phyloP scores from a whole-genome alignment of 1,140 invertebrate genomes.

The Drosophila ironensis region DNA sequence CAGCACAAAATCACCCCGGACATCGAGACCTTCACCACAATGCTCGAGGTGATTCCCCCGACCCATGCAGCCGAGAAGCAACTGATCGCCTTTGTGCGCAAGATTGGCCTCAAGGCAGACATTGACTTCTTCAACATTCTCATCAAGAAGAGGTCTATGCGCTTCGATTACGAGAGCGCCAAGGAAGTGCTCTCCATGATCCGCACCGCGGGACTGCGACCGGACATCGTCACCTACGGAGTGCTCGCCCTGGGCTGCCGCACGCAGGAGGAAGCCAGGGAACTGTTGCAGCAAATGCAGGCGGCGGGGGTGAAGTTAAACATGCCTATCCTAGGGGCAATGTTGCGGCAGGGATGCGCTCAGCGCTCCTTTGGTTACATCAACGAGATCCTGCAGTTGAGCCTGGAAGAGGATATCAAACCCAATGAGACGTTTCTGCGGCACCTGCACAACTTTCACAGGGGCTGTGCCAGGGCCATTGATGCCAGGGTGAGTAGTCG shows the following conservation, averaged over 20 bases:
- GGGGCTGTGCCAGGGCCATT: conserved; percentile 79
- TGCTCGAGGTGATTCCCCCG: conserved; percentile 88
- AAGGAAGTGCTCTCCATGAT: conserved; percentile 87
- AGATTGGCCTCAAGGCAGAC: conserved; percentile 86
- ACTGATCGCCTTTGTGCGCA: conserved; percentile 85
- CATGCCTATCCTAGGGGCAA: conserved; percentile 87
- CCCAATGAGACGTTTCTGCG: conserved; percentile 84
- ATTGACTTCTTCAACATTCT: conserved; percentile 93
- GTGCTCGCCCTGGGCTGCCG: conserved; percentile 90
- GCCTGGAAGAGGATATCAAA: conserved; percentile 84
- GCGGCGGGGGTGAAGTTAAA: conserved; percentile 86
- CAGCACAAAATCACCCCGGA: conserved; percentile 86
- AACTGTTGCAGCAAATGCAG: conserved; percentile 88
- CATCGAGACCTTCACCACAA: conserved; percentile 89
- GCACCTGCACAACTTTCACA: conserved; percentile 84
- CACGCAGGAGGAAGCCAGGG: conserved; percentile 84
- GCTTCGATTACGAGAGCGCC: conserved; percentile 86
- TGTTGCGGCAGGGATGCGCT: conserved; percentile 85
- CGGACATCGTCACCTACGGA: conserved; percentile 93
- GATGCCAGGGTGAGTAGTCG: conserved; percentile 83
- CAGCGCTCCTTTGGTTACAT: conserved; percentile 86
- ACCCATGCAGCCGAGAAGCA: conserved; percentile 86
- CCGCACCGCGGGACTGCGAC: conserved; percentile 84
- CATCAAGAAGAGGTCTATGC: conserved; percentile 89
- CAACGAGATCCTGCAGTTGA: conserved; percentile 86